Percentiles rank a stretch among this genome's conserved stretches.
Evolutionary conservation across 2,797 vertebrate genomes (phyloP).

Genomic region (Peromyscus aztecus): DNA sequence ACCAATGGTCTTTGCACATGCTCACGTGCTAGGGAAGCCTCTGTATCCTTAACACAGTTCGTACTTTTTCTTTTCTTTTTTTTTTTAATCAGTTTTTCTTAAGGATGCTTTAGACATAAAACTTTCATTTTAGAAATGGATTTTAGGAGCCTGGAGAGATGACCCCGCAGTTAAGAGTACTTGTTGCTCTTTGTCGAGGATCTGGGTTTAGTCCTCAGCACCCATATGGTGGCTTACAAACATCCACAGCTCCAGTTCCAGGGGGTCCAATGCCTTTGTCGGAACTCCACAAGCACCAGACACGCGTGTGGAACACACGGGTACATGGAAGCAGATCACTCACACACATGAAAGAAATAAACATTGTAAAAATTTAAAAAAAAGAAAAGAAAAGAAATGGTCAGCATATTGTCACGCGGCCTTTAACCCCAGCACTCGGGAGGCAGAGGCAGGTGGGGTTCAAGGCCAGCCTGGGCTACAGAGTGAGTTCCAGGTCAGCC

Average conservation of each 20-base stretch:
- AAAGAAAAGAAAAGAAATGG: not conserved
- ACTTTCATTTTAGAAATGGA: constrained; percentile 10
- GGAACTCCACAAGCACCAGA: not conserved
- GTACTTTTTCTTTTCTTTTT: not conserved
- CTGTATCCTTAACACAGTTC: not conserved
- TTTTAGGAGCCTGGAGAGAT: not conserved
- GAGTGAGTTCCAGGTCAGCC: not conserved
- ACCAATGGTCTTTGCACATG: not conserved
- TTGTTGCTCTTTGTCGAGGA: not conserved
- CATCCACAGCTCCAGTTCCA: not conserved
- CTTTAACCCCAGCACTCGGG: not conserved
- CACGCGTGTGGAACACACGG: not conserved
- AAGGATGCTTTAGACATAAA: constrained; percentile 42
- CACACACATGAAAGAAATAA: not conserved
- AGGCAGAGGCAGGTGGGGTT: not conserved
- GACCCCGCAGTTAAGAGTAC: too few relatives aligned
- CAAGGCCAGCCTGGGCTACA: not conserved
- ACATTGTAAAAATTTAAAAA: not conserved
- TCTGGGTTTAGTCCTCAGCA: not conserved
- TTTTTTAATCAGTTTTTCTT: not conserved
- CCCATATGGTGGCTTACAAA: not conserved
- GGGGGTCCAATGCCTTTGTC: not conserved
- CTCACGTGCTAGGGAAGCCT: not conserved
- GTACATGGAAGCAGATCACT: not conserved
- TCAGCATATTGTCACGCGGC: too few relatives aligned